These are phyloP conservation scores for Poeciliopsis infans DNA, from an alignment of 2,797 vertebrate species.

Conservation along the genomic window DNA sequence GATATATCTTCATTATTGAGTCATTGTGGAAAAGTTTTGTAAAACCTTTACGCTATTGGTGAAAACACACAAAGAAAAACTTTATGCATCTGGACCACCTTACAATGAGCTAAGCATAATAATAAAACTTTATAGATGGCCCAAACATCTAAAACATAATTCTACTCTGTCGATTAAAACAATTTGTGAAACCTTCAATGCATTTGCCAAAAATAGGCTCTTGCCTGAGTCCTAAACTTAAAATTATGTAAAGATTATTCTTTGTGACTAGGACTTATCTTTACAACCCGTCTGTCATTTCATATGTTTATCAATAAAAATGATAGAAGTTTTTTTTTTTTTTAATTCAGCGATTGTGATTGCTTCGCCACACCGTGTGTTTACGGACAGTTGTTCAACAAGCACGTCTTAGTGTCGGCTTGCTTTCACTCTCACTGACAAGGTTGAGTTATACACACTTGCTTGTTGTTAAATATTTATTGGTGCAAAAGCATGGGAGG, in stretches of 20 bases:
- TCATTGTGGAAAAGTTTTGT: too few relatives aligned
- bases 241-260: background rate
- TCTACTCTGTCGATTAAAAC: too few relatives aligned
- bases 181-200: background rate
- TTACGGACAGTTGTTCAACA: slow-evolving; percentile 34
- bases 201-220: background rate
- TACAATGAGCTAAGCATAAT: too few relatives aligned
- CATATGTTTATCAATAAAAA: background rate
- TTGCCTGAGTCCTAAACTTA: background rate
- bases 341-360: slow-evolving; percentile 8
- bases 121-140: too few relatives aligned
- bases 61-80: too few relatives aligned
- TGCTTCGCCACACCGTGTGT: slow-evolving; percentile 18
- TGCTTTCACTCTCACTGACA: slow-evolving; percentile 22
- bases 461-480: slow-evolving; percentile 72
- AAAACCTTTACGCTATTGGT: too few relatives aligned
- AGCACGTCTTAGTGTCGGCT: slow-evolving; percentile 10
- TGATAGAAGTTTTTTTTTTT: too few relatives aligned
- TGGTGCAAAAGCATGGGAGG: slow-evolving; percentile 48
- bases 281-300: background rate
- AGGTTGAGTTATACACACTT: slow-evolving; percentile 43
- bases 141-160: too few relatives aligned
- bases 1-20: too few relatives aligned
- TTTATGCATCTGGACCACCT: too few relatives aligned
- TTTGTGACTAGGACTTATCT: background rate